These are phyloP conservation scores for Mesorhabditis sp. DNA, from an alignment of 2,888 invertebrate species.

Conservation along the genomic window DNA sequence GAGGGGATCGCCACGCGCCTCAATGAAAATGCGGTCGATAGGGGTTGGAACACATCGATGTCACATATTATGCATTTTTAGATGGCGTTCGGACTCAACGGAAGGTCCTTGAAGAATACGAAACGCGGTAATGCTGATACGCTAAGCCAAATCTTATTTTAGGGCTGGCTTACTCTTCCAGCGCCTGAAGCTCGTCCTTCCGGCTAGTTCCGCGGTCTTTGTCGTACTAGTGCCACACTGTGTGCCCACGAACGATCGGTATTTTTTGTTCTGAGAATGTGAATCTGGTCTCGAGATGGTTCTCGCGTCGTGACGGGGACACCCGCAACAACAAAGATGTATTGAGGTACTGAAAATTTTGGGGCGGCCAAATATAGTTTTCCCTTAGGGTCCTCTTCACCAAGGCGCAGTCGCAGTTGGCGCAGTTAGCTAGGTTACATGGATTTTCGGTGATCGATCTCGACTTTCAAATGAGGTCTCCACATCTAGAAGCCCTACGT, in stretches of 20 bases:
- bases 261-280: not conserved
- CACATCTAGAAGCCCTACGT: not conserved
- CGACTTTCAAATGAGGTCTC: not conserved
- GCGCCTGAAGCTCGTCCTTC: not conserved
- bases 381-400: not conserved
- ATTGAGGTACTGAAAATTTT: not conserved
- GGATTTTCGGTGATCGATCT: constrained; percentile 4
- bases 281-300: too few species aligned
- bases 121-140: not conserved
- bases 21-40: not conserved
- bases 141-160: not conserved
- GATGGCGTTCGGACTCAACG: not conserved
- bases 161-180: not conserved
- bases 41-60: not conserved
- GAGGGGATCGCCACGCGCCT: not conserved
- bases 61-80: not conserved
- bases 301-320: not conserved
- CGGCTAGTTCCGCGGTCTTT: not conserved
- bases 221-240: not conserved
- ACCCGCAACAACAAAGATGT: not conserved
- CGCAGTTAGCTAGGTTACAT: not conserved
- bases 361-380: not conserved
- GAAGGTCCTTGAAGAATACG: constrained; percentile 1
- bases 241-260: not conserved
- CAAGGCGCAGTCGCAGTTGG: not conserved